A percentile compares a stretch with the other conserved stretches of the same genome.
phyloP scores from a whole-genome alignment of 1,140 invertebrate species.

The Halesus radiatus region DNA sequence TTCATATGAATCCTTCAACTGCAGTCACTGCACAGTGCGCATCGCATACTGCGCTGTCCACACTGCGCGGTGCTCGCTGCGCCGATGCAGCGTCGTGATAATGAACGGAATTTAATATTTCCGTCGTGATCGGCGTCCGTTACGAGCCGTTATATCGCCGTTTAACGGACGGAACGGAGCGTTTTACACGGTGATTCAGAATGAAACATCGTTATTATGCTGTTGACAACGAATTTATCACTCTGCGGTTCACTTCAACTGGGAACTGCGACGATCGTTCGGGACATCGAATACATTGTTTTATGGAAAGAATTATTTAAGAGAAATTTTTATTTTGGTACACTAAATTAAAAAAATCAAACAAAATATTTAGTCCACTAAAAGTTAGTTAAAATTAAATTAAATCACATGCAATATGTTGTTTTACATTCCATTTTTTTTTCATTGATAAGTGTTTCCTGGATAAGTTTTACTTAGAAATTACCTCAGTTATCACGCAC shows the following conservation, averaged over 20 bases:
- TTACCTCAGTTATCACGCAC: too few species aligned
- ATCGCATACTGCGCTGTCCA: not conserved
- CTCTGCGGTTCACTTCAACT: not conserved
- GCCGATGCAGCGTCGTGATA: constrained; percentile 41
- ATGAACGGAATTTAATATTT: constrained; percentile 51
- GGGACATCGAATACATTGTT: not conserved
- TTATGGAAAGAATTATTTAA: too few species aligned
- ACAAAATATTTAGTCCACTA: too few species aligned
- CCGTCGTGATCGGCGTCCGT: constrained; percentile 46
- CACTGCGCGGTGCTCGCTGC: not conserved
- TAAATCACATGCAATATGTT: too few species aligned
- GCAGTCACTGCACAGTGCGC: too few species aligned
- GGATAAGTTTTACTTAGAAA: too few species aligned
- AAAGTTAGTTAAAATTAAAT: too few species aligned
- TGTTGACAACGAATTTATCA: constrained; percentile 29
- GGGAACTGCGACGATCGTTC: not conserved
- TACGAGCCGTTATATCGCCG: constrained; percentile 27
- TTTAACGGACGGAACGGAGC: constrained; percentile 30
- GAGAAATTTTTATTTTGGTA: too few species aligned
- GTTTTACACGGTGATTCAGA: constrained; percentile 27
- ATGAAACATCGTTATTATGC: constrained; percentile 31
- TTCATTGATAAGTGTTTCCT: too few species aligned
- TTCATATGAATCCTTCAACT: too few species aligned
- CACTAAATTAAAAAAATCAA: too few species aligned
- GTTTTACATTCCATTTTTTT: too few species aligned